A percentile compares a stretch with the other conserved stretches of the same genome.
These are phyloP conservation scores for Xiphydria camelus DNA, from an alignment of 2,888 invertebrate genomes.

Conservation along the genomic window DNA sequence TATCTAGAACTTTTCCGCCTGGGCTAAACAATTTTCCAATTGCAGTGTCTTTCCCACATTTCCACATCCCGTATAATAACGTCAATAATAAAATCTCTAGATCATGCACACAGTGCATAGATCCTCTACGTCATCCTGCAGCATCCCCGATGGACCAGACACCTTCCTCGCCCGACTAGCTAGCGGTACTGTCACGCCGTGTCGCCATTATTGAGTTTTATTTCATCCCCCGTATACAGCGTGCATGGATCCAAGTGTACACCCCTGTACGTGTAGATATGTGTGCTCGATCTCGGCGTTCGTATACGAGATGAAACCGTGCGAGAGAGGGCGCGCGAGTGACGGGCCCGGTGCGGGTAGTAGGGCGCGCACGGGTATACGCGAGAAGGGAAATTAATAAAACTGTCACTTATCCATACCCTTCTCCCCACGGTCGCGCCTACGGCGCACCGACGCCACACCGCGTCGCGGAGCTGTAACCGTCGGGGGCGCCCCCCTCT, in stretches of 20 bases:
- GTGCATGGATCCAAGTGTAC: slow-evolving; percentile 14
- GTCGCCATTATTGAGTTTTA: slow-evolving; percentile 46
- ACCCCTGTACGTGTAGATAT: slow-evolving; percentile 11
- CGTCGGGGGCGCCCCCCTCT: not conserved
- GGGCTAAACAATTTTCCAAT: no score
- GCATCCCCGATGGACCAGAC: not conserved
- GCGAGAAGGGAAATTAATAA: slow-evolving; percentile 73
- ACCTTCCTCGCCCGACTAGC: not conserved
- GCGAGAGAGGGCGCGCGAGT: slow-evolving; percentile 16
- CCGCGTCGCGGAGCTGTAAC: no score
- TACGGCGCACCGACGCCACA: no score
- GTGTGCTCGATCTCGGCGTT: slow-evolving; percentile 19
- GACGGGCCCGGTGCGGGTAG: slow-evolving; percentile 29
- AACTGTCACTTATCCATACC: slow-evolving; percentile 71
- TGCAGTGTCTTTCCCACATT: no score
- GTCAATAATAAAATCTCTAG: no score
- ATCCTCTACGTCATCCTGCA: no score
- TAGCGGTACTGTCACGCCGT: not conserved
- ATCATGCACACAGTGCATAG: no score
- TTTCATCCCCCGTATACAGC: slow-evolving; percentile 26
- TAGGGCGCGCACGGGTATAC: slow-evolving; percentile 30
- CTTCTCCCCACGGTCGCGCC: slow-evolving; percentile 11
- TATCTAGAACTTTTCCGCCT: no score
- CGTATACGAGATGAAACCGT: slow-evolving; percentile 18
- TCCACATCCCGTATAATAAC: no score